Evolutionary conservation across 2,113 vertebrate genomes (phyloP), one percentile per base, ranked within the genome.

Genomic region (Pachyramphus minor): DNA sequence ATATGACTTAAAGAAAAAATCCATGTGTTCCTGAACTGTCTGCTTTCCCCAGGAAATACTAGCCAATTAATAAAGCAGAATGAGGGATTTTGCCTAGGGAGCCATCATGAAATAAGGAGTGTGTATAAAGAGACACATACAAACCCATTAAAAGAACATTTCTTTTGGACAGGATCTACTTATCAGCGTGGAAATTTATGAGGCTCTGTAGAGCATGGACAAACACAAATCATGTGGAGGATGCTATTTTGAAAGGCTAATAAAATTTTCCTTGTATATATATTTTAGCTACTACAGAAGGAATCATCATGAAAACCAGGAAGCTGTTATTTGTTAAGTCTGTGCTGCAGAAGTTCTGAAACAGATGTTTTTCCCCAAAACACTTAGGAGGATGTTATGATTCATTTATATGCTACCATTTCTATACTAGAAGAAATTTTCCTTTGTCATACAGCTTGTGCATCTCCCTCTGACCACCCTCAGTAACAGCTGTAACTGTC

Each of bases 51-150:
- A 87, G 93, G 84, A 96, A 90, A 58, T 69, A 62, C 52, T 58
- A 68, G 73, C 50, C 73, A 92, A 96, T 96, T 97, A 93, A 94
- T 95, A 89, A 84, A 88, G 49, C 39, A 74, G 90, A 93, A 75
- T 64, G 62, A 92, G 37, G 44, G 55, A 17, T 69, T 96, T 94
- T 89, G 69, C 53, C 86, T 56, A 50, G 95, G 93, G 95, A 96
- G 44, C 88, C 50, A 90, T 96, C 64, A 44, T 16, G 49, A 71
- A 92, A 73, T 72, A 53, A 73, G 59, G 58, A 84, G 41, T 42
- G 44, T 84, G 64, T 82, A 64, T 86, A 84, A 8, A 75, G 64
- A 89, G 47, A 87, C 66, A 64, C 44, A 53, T 64, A 33, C 39
- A 83, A 88, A 78, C 76, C 56, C 60, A 92, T 87, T 84, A 92